Base-by-base conservation (phyloP, 1,140 invertebrate species). In the Heliconius nattereri region DNA sequence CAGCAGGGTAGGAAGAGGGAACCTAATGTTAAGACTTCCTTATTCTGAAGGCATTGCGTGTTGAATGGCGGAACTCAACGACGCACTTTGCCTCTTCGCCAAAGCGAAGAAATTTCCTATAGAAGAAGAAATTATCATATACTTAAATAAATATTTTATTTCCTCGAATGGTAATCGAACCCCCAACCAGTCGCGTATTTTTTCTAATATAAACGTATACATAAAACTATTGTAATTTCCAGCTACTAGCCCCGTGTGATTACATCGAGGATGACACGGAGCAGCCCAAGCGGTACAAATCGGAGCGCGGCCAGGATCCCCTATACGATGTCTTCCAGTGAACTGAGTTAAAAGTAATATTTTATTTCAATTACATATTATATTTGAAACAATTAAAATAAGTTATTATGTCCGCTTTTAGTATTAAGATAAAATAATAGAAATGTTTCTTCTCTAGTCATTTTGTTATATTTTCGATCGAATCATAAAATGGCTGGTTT, bases 161-260 rank as follows among this genome's bases (percentile, higher is more conserved):
- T 35, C 32, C 1, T 7, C 32, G 32, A 35, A 0, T 7, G 0
- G 1, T 5, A 0, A 7, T 35, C 32, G 6, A 7, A 35, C 1
- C 6, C 32, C 1, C 32, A 35, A 35, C 32, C 6, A 35, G 32
- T 35, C 0, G 32, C 32, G 3, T 45, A 45, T 13, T 45, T 45
- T 45, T 45, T 40, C 40, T 13, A 0, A 54, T 54, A 57, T 57
- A 23, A 3, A 54, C 9, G 13, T 60, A 40, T 73, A 20, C 20
- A 20, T 20, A 20, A 52, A 20, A 52, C 49, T 52, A 79, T 72
- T 66, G 0, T 66, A 29, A 80, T 75, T 89, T 85, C 8, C 84
- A 92, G 91, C 75, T 91, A 35, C 82, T 90, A 70, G 81, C 81
- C 3, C 87, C 89, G 3, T 92, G 91, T 57, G 89, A 92, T 45